Evolutionary conservation across 2,113 vertebrate species (phyloP).

Genomic region (Phrynosoma platyrhinos): DNA sequence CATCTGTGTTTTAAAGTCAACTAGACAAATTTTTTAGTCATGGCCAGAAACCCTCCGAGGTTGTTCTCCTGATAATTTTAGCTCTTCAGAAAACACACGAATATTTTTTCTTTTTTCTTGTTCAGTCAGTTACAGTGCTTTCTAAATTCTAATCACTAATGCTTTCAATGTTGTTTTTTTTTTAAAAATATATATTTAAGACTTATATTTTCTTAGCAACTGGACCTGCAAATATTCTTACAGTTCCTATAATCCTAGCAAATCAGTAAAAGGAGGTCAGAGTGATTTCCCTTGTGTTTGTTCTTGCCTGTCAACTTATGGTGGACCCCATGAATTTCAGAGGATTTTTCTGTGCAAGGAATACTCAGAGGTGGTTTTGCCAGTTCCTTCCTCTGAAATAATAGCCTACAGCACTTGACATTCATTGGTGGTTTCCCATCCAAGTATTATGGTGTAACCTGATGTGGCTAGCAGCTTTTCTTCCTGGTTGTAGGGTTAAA

Average conservation of each 20-base stretch:
- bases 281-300: neutral
- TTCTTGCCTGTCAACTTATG: neutral
- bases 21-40: neutral
- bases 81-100: conserved; percentile 18
- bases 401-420: too few relatives aligned
- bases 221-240: conserved; percentile 35
- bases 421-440: conserved; percentile 28
- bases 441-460: conserved; percentile 54
- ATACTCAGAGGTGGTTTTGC: too few relatives aligned
- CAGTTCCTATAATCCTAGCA: conserved; percentile 51
- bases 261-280: conserved; percentile 48
- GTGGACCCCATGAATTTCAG: too few relatives aligned
- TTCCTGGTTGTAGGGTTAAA: neutral
- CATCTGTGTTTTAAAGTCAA: neutral
- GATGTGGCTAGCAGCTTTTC: conserved; percentile 18
- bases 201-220: conserved; percentile 29
- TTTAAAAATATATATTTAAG: neutral
- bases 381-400: too few relatives aligned
- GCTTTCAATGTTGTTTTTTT: neutral
- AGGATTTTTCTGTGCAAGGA: too few relatives aligned
- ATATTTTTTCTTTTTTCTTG: neutral
- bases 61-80: neutral
- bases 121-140: neutral
- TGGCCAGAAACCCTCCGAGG: neutral
- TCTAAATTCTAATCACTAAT: neutral